A percentile compares a stretch with the other conserved stretches of the same genome.
Evolutionary conservation across 2,113 vertebrate species (phyloP).

Genomic region (Mionectes macconnelli): DNA sequence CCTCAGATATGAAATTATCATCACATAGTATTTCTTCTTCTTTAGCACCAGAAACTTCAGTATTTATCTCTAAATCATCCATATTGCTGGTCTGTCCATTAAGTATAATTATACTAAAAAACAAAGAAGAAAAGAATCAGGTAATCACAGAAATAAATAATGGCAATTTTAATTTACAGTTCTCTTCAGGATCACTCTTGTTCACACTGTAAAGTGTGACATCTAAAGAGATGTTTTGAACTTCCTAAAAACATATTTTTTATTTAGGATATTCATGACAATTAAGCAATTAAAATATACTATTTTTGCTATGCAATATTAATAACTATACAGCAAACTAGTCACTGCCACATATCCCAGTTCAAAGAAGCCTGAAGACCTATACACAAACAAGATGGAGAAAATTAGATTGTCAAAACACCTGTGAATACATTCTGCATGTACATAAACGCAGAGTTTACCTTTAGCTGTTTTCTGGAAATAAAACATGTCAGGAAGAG

Average conservation of each 20-base stretch:
- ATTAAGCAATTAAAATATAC: not conserved
- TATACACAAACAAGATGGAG: not conserved
- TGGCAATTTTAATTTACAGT: not conserved
- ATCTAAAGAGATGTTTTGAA: not conserved
- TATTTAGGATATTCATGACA: not conserved
- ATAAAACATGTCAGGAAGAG: not conserved
- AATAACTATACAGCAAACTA: not conserved
- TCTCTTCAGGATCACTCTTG: not conserved
- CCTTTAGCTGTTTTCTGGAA: not conserved
- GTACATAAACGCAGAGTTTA: not conserved
- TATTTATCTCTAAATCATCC: constrained; percentile 83
- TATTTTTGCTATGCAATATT: not conserved
- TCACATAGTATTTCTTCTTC: constrained; percentile 82
- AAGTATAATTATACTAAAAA: constrained; percentile 79
- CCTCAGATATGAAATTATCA: constrained; percentile 79
- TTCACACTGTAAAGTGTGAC: not conserved
- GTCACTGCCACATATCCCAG: not conserved
- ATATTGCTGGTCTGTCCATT: constrained; percentile 81
- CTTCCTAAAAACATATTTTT: not conserved
- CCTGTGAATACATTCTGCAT: not conserved
- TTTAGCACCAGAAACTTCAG: constrained; percentile 82
- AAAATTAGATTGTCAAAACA: not conserved
- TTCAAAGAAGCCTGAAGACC: not conserved
- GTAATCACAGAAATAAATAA: constrained; percentile 17
- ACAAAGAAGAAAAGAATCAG: constrained; percentile 59